These are phyloP conservation scores for Pegoplata infirma DNA, from an alignment of 2,888 invertebrate species.

Conservation along the genomic window DNA sequence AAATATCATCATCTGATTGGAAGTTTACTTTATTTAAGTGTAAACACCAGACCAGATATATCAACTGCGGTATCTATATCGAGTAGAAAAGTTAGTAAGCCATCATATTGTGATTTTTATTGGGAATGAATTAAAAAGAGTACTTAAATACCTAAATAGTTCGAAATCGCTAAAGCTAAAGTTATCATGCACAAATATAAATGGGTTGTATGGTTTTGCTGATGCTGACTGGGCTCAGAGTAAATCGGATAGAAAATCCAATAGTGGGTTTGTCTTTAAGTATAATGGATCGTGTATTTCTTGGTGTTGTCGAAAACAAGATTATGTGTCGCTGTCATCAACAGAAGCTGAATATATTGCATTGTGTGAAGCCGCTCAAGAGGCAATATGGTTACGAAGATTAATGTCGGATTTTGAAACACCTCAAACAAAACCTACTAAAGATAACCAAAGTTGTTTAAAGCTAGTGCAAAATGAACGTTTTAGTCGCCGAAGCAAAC, in stretches of 20 bases:
- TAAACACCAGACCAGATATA: no score
- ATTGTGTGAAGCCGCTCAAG: constrained; percentile 11
- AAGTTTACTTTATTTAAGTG: no score
- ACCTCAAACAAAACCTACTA: constrained; percentile 6
- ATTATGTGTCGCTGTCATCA: constrained; percentile 12
- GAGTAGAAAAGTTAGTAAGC: no score
- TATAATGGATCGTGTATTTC: not conserved
- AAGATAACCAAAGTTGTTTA: constrained; percentile 25
- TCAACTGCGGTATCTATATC: no score
- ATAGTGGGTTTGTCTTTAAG: constrained; percentile 6
- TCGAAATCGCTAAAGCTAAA: constrained; percentile 15
- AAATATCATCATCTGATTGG: no score
- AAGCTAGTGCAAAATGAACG: no score
- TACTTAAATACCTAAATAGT: constrained; percentile 65
- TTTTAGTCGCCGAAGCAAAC: no score
- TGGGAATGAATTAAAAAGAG: constrained; percentile 67
- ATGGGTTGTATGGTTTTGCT: constrained; percentile 24
- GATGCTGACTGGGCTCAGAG: constrained; percentile 51
- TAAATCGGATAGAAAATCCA: constrained; percentile 40
- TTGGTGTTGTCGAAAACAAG: constrained; percentile 14
- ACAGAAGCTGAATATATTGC: no score
- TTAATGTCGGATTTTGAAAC: not conserved
- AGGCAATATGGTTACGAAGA: constrained; percentile 21
- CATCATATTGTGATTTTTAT: no score
- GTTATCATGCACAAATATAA: not conserved